Percentiles rank a stretch among this genome's conserved stretches.
Conservation (phyloP, 2,797 vertebrate species). For the Enteromius paludinosus region DNA sequence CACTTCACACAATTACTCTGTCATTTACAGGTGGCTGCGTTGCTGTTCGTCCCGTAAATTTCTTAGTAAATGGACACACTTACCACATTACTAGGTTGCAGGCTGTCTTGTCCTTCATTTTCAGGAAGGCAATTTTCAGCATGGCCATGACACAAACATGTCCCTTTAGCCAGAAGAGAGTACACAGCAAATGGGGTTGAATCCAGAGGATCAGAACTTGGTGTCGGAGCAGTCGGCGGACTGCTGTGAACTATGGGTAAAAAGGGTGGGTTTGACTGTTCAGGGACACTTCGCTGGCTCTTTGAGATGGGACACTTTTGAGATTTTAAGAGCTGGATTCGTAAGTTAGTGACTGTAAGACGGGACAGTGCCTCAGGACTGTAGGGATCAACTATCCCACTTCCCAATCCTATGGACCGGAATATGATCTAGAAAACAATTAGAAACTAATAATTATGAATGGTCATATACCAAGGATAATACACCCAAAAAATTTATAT, state of each 20-base stretch:
- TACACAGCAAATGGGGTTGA: conserved; percentile 85
- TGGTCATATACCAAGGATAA: neutral
- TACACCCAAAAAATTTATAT: neutral
- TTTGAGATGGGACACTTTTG: conserved; percentile 78
- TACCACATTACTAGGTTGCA: conserved; percentile 65
- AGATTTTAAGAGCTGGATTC: conserved; percentile 83
- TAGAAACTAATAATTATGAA: neutral
- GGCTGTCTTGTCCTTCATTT: conserved; percentile 56
- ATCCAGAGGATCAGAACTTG: conserved; percentile 63
- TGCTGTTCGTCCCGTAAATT: neutral
- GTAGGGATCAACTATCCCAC: conserved; percentile 80
- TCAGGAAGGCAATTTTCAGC: conserved; percentile 81
- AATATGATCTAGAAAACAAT: conserved; percentile 81
- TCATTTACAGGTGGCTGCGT: neutral
- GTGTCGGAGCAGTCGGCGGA: conserved; percentile 35
- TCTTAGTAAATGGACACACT: conserved; percentile 35
- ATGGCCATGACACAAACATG: conserved; percentile 90
- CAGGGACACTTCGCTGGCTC: conserved; percentile 2
- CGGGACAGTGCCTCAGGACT: conserved; percentile 79
- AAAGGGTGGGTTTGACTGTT: neutral
- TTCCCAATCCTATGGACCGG: conserved; percentile 79
- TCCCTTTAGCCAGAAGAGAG: conserved; percentile 84
- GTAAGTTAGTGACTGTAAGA: conserved; percentile 86
- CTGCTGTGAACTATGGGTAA: conserved; percentile 25
- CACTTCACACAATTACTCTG: neutral